phyloP scores from a whole-genome alignment of 30 jellyfish, hydroid and myxozoan genomes.

The Aurelia coerulea region DNA sequence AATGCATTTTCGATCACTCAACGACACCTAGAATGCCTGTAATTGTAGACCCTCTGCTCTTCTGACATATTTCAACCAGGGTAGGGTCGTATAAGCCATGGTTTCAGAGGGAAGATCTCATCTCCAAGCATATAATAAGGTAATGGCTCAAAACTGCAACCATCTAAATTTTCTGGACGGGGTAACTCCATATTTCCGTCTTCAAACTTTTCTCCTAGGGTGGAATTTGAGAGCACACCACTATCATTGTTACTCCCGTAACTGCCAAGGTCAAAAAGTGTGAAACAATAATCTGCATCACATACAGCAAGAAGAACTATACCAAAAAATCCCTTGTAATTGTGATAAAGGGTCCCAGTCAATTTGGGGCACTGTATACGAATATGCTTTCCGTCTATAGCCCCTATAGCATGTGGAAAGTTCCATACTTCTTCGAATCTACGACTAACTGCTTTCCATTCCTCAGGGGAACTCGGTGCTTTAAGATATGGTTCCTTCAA shows the following conservation, averaged over 20 bases:
- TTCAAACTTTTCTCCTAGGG: constrained; percentile 38
- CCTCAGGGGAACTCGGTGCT: too few species aligned
- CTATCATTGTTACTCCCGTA: constrained; percentile 66
- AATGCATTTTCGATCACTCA: too few species aligned
- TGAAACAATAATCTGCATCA: constrained; percentile 40
- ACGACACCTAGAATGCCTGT: too few species aligned
- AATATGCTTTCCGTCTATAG: too few species aligned
- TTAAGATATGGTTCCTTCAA: too few species aligned
- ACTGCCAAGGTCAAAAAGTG: background rate
- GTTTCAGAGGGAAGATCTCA: constrained; percentile 52
- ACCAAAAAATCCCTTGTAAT: constrained; percentile 5
- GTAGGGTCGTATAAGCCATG: background rate
- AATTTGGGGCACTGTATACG: too few species aligned
- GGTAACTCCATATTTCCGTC: constrained; percentile 7
- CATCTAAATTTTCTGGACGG: background rate
- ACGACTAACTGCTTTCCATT: too few species aligned
- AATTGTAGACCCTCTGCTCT: too few species aligned
- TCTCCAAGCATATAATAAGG: constrained; percentile 40
- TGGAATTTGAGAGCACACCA: constrained; percentile 27
- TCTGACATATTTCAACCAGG: constrained; percentile 21
- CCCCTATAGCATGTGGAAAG: too few species aligned
- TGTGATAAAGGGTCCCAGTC: constrained; percentile 41
- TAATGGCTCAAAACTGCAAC: constrained; percentile 15
- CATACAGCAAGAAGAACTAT: too few species aligned
- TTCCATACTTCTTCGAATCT: too few species aligned